A percentile compares a stretch with the other conserved stretches of the same genome.
phyloP scores from a whole-genome alignment of 2,113 vertebrate genomes.

The Pteronura brasiliensis region DNA sequence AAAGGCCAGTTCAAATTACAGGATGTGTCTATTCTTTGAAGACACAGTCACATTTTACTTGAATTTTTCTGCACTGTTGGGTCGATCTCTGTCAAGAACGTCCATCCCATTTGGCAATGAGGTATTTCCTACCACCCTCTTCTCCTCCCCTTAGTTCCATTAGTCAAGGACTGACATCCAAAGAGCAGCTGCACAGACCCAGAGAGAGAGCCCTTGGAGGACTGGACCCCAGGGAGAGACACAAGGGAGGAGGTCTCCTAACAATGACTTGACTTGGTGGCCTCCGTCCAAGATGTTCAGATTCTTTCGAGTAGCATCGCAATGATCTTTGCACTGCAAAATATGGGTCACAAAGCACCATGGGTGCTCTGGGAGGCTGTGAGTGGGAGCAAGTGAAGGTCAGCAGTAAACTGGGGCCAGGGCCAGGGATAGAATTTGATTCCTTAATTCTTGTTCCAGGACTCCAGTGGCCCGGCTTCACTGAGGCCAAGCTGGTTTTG shows the following conservation, averaged over 20 bases:
- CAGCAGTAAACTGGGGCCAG: background rate
- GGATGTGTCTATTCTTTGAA: background rate
- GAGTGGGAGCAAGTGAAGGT: background rate
- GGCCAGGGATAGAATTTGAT: background rate
- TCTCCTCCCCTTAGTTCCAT: background rate
- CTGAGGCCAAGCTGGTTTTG: background rate
- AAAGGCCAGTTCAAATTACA: background rate
- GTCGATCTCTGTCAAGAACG: background rate
- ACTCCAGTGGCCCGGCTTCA: background rate
- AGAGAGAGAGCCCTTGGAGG: background rate
- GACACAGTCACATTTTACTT: background rate
- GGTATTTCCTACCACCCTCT: background rate
- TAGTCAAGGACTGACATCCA: background rate
- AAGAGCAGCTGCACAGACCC: background rate
- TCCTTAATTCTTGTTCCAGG: constrained; percentile 12
- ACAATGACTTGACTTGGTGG: background rate
- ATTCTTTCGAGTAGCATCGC: background rate
- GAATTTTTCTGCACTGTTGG: background rate
- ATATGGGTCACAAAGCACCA: background rate
- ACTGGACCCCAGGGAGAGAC: background rate
- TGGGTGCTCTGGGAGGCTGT: background rate
- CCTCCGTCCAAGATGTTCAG: background rate
- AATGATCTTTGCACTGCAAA: background rate
- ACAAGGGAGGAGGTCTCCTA: background rate
- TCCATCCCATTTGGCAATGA: background rate